Percentiles rank a stretch among this genome's conserved stretches.
These are phyloP conservation scores for Champsocephalus esox DNA, from an alignment of 2,797 vertebrate species.

Conservation along the genomic window DNA sequence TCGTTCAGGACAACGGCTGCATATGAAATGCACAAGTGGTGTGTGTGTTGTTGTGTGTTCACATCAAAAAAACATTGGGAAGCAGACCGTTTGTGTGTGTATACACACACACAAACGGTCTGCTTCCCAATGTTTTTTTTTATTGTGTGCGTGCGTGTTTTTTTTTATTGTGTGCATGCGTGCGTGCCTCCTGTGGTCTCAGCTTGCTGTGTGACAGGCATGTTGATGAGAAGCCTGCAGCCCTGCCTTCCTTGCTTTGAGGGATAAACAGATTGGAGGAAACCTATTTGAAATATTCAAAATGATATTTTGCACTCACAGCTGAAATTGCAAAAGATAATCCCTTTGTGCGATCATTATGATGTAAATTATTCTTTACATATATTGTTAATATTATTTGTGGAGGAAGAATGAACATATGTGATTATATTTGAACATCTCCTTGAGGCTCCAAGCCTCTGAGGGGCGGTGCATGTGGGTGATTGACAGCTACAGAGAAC, in stretches of 20 bases:
- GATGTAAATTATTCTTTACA: background rate
- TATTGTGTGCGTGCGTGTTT: too few relatives aligned
- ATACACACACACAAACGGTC: too few relatives aligned
- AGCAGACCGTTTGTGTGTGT: too few relatives aligned
- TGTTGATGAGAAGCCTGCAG: conserved; percentile 53
- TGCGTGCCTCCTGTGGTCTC: conserved; percentile 23
- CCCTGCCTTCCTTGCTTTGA: conserved; percentile 10
- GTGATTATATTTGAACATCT: background rate
- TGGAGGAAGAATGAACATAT: background rate
- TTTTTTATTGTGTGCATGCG: too few relatives aligned
- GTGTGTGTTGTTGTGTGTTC: too few relatives aligned
- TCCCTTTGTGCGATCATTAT: background rate
- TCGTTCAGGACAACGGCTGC: conserved; percentile 37
- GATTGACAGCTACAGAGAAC: conserved; percentile 10
- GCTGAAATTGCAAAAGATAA: background rate
- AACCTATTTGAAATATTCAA: background rate
- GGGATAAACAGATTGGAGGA: conserved; percentile 7
- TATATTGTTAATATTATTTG: background rate
- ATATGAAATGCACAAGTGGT: conserved; percentile 1
- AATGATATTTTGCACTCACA: background rate
- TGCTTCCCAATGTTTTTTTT: too few relatives aligned
- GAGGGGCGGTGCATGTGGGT: background rate
- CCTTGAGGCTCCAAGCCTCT: background rate
- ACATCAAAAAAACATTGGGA: too few relatives aligned
- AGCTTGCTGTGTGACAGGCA: conserved; percentile 41